phyloP scores from a whole-genome alignment of 1,140 invertebrate genomes.

The Gryon sp. region DNA sequence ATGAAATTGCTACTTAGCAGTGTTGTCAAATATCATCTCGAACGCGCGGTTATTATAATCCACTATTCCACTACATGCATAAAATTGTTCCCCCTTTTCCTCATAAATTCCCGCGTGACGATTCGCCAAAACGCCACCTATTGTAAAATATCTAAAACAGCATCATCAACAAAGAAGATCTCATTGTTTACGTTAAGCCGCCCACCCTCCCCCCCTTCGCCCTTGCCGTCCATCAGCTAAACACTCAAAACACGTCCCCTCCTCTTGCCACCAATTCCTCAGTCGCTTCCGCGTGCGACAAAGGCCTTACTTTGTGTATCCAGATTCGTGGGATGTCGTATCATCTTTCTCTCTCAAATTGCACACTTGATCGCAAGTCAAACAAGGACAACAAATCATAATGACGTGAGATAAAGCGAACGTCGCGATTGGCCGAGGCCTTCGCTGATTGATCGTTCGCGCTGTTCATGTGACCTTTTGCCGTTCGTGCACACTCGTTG shows the following conservation, averaged over 20 bases:
- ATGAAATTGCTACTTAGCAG: too few species aligned
- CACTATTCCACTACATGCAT: too few species aligned
- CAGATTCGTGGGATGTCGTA: constrained; percentile 10
- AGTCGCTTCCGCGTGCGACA: constrained; percentile 1
- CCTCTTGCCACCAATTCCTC: not conserved
- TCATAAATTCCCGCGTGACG: too few species aligned
- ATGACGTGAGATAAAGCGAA: not conserved
- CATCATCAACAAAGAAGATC: too few species aligned
- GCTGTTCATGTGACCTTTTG: constrained; percentile 72
- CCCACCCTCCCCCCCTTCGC: too few species aligned
- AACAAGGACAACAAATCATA: not conserved
- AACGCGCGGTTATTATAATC: too few species aligned
- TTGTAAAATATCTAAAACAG: too few species aligned
- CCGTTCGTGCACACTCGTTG: constrained; percentile 64
- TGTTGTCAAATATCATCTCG: too few species aligned
- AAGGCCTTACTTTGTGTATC: constrained; percentile 4
- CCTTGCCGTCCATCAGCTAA: not conserved
- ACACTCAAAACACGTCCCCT: not conserved
- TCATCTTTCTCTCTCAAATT: not conserved
- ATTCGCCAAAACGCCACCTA: too few species aligned
- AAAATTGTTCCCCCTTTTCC: too few species aligned
- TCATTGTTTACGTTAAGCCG: too few species aligned
- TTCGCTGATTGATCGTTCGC: constrained; percentile 62
- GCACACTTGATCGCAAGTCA: too few species aligned
- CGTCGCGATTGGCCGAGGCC: constrained; percentile 52